Evolutionary conservation across 1,140 invertebrate species (phyloP).

Genomic region (Drosophila guanche): DNA sequence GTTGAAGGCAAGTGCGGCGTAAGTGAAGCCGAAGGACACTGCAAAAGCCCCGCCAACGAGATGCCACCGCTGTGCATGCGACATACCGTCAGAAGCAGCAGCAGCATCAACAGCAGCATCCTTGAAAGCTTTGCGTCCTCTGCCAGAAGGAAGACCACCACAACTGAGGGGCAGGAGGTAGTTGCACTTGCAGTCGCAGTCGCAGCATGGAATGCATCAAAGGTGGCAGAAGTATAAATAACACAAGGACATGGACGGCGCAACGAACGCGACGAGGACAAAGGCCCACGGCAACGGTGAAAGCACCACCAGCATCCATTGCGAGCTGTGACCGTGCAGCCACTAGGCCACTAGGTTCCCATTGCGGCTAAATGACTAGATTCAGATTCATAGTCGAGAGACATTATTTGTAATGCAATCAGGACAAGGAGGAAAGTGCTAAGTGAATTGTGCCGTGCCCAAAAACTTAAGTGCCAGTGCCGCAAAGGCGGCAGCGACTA

Average conservation of each 20-base stretch:
- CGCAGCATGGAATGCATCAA: constrained; percentile 55
- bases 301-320: constrained; percentile 43
- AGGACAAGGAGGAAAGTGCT: constrained; percentile 47
- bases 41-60: constrained; percentile 24
- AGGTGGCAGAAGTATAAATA: constrained; percentile 63
- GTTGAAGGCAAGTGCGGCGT: constrained; percentile 23
- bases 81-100: constrained; percentile 39
- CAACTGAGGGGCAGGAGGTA: constrained; percentile 14
- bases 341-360: constrained; percentile 47
- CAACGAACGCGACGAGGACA: constrained; percentile 66
- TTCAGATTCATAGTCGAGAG: constrained; percentile 25
- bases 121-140: constrained; percentile 38
- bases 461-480: constrained; percentile 48
- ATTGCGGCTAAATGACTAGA: constrained; percentile 8
- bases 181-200: constrained; percentile 37
- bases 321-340: constrained; percentile 35
- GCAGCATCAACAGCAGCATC: constrained; percentile 31
- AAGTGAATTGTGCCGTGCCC: constrained; percentile 60
- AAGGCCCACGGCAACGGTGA: constrained; percentile 46
- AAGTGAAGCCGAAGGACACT: constrained; percentile 60
- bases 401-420: constrained; percentile 75
- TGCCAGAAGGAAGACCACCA: constrained; percentile 5
- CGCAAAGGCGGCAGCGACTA: constrained; percentile 37
- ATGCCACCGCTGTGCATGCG: constrained; percentile 37
- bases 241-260: constrained; percentile 75